Evolutionary conservation across 2,797 vertebrate species (phyloP).

Genomic region (Denticeps clupeoides): DNA sequence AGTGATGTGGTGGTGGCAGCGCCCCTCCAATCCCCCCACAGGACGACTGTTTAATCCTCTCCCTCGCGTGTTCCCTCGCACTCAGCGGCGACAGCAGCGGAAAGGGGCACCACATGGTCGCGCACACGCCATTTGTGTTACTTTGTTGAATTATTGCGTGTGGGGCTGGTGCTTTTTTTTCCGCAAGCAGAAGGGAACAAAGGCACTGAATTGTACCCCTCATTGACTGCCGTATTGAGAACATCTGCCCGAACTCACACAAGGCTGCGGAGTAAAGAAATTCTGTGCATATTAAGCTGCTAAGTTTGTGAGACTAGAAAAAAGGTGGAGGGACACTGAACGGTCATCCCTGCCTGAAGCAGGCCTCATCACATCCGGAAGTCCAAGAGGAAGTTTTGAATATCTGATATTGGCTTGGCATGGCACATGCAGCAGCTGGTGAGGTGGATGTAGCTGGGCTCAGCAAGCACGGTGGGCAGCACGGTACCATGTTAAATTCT

Average conservation of each 20-base stretch:
- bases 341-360: too few species aligned
- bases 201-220: conserved; percentile 38
- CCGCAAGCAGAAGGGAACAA: conserved; percentile 46
- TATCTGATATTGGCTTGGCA: too few species aligned
- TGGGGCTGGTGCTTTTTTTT: conserved; percentile 4
- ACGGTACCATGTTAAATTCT: conserved; percentile 47
- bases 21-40: not conserved
- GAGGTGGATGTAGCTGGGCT: too few species aligned
- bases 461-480: not conserved
- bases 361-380: too few species aligned
- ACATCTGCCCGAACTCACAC: conserved; percentile 42
- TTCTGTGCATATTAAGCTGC: conserved; percentile 21
- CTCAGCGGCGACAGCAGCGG: not conserved
- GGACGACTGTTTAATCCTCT: conserved; percentile 1
- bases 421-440: too few species aligned
- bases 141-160: conserved; percentile 38
- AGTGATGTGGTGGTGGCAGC: conserved; percentile 9
- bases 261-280: conserved; percentile 17
- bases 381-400: too few species aligned
- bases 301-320: not conserved
- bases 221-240: conserved; percentile 44
- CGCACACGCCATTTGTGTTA: conserved; percentile 30
- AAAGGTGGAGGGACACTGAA: not conserved
- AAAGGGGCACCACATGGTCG: conserved; percentile 28
- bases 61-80: conserved; percentile 6